phyloP scores from a whole-genome alignment of 2,888 invertebrate species.

The Neria commutata region DNA sequence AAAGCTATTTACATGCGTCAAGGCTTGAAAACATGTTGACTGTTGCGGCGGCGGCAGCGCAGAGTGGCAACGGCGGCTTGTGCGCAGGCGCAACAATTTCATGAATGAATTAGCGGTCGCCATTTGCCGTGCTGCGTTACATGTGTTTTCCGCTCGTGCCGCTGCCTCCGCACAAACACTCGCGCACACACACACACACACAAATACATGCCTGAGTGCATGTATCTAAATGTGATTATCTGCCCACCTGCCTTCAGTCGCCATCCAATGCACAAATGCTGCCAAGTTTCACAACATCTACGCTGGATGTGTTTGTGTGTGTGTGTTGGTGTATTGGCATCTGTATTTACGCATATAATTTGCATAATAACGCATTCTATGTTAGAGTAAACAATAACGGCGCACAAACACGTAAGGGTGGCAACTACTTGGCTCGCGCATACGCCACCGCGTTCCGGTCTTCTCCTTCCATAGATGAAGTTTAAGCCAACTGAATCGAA shows the following conservation, averaged over 20 bases:
- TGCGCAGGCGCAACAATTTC: too few relatives aligned
- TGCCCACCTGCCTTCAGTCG: constrained; percentile 11
- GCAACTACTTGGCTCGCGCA: background rate
- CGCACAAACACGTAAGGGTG: constrained; percentile 5
- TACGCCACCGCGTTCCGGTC: background rate
- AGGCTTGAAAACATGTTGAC: too few relatives aligned
- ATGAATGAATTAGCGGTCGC: background rate
- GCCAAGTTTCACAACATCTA: background rate
- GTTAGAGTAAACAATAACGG: constrained; percentile 4
- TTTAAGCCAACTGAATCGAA: too few relatives aligned
- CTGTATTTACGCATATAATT: background rate
- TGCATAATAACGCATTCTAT: constrained; percentile 14
- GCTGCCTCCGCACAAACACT: background rate
- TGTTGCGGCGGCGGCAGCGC: too few relatives aligned
- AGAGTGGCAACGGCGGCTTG: too few relatives aligned
- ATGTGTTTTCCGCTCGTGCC: too few relatives aligned
- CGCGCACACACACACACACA: too few relatives aligned
- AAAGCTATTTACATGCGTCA: too few relatives aligned
- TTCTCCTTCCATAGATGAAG: too few relatives aligned
- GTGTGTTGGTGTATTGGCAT: background rate
- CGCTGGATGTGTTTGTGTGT: background rate
- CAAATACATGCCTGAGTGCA: too few relatives aligned
- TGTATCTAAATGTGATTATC: background rate
- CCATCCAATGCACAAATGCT: constrained; percentile 2
- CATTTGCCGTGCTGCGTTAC: too few relatives aligned